phyloP scores from a whole-genome alignment of 2,113 vertebrate genomes.

The Ascaphus truei region DNA sequence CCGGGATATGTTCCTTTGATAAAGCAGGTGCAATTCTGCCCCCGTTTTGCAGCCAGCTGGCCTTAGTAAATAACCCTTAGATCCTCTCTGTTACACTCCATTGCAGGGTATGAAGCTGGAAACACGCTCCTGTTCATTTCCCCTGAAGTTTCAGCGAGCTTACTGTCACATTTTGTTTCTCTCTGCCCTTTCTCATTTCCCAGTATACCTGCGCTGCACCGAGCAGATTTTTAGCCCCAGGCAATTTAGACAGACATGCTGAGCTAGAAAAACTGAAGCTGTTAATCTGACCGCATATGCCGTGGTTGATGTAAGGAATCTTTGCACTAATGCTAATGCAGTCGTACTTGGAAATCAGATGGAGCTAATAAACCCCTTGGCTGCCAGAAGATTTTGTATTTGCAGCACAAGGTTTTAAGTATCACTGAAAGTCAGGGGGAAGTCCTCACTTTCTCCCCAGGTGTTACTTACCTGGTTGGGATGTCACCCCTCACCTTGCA shows the following conservation, averaged over 20 bases:
- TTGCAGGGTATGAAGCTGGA: neutral
- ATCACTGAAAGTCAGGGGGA: too few species aligned
- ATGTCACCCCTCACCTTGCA: too few species aligned
- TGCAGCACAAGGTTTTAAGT: too few species aligned
- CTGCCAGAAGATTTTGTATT: neutral
- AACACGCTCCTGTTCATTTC: neutral
- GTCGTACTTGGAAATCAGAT: neutral
- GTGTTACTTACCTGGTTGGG: too few species aligned
- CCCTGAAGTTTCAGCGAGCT: neutral
- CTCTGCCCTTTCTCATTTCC: neutral
- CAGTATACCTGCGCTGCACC: slow-evolving; percentile 16
- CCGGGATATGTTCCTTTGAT: too few species aligned
- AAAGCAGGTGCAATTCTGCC: neutral
- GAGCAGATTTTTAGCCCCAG: slow-evolving; percentile 29
- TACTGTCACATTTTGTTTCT: neutral
- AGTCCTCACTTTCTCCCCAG: too few species aligned
- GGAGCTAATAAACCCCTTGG: neutral
- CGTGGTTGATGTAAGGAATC: slow-evolving; percentile 21
- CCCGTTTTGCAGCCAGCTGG: neutral
- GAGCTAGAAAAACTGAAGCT: slow-evolving; percentile 31
- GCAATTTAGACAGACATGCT: slow-evolving; percentile 35
- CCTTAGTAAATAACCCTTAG: neutral
- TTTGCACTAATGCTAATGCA: slow-evolving; percentile 13
- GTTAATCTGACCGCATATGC: slow-evolving; percentile 33
- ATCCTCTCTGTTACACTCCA: neutral